phyloP scores from a whole-genome alignment of 2,113 vertebrate genomes.

The Vidua chalybeata region DNA sequence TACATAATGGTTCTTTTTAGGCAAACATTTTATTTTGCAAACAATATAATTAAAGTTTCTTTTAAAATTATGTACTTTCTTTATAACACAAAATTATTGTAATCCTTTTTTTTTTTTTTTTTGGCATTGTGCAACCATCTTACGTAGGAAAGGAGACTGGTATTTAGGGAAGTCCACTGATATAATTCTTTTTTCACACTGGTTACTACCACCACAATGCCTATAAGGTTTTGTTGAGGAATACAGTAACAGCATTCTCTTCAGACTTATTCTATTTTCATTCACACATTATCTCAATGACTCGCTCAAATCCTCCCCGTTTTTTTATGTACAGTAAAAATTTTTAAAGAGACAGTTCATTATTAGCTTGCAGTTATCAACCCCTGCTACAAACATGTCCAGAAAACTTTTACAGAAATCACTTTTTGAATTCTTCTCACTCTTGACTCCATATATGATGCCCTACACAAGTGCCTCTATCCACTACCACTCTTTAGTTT shows the following conservation, averaged over 20 bases:
- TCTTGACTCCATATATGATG: background rate
- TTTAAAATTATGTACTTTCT: background rate
- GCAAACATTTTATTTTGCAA: background rate
- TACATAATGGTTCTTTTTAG: background rate
- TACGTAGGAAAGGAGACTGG: background rate
- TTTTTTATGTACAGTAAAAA: background rate
- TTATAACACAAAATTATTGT: background rate
- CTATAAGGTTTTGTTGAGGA: background rate
- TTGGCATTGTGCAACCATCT: background rate
- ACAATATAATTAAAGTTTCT: background rate
- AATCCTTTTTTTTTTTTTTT: background rate
- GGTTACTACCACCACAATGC: background rate
- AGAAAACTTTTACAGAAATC: background rate
- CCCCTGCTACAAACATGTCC: background rate
- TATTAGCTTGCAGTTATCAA: background rate
- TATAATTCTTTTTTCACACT: background rate
- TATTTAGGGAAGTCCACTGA: background rate
- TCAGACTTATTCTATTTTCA: background rate
- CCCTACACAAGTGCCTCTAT: background rate
- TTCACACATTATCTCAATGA: background rate
- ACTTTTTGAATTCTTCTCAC: background rate
- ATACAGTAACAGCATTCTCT: background rate
- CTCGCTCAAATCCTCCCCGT: accelerated
- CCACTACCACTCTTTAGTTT: background rate
- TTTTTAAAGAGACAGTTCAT: background rate